phyloP scores from a whole-genome alignment of 2,797 vertebrate species.

The Myotis pilosus region DNA sequence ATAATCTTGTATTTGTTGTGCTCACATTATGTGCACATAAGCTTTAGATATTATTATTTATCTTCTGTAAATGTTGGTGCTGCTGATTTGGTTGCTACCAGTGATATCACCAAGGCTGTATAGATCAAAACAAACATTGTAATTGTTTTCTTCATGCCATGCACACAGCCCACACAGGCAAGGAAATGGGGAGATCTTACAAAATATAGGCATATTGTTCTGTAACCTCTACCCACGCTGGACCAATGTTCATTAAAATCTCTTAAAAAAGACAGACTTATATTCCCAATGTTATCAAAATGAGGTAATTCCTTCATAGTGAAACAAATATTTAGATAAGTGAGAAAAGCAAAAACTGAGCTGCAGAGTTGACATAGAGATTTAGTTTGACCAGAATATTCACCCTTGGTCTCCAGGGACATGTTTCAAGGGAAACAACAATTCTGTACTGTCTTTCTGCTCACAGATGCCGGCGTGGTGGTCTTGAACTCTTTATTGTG shows the following conservation, averaged over 20 bases:
- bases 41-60: not conserved
- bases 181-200: not conserved
- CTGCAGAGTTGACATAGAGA: not conserved
- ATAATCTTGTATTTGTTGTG: not conserved
- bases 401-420: not conserved
- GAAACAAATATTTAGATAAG: not conserved
- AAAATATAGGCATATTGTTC: not conserved
- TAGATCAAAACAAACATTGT: not conserved
- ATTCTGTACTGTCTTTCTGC: not conserved
- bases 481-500: not conserved
- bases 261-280: not conserved
- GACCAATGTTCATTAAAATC: not conserved
- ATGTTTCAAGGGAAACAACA: not conserved
- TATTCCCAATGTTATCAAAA: not conserved
- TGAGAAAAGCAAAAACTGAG: not conserved
- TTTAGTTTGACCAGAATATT: not conserved
- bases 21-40: not conserved
- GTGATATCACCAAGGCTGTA: not conserved
- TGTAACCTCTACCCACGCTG: not conserved
- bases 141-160: not conserved
- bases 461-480: not conserved
- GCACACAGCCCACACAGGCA: not conserved
- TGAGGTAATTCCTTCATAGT: not conserved
- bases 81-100: not conserved
- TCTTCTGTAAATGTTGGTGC: conserved; percentile 7